Evolutionary conservation across 2,888 invertebrate species (phyloP).

Genomic region (Stramonita haemastoma): DNA sequence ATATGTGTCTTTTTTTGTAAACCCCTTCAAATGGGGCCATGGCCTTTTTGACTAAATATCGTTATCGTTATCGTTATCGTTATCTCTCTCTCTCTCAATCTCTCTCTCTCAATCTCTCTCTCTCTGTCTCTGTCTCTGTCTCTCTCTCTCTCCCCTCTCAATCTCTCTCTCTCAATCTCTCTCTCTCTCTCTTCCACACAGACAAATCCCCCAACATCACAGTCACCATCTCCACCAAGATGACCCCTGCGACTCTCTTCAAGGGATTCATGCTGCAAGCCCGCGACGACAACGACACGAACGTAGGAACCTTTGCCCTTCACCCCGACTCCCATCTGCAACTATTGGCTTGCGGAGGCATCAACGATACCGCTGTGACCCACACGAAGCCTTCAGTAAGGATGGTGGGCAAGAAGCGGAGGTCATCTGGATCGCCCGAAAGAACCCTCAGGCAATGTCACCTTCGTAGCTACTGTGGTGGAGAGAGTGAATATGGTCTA

Average conservation of each 20-base stretch:
- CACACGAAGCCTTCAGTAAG: neutral
- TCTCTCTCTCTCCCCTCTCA: too few relatives aligned
- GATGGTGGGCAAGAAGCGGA: neutral
- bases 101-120: too few relatives aligned
- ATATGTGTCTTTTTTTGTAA: too few relatives aligned
- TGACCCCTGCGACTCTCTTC: neutral
- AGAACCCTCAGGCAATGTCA: neutral
- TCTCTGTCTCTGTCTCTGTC: too few relatives aligned
- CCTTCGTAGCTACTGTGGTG: conserved; percentile 1
- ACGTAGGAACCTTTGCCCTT: neutral
- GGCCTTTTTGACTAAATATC: too few relatives aligned
- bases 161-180: neutral
- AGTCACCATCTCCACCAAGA: neutral
- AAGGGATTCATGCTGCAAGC: conserved; percentile 7
- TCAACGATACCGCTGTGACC: neutral
- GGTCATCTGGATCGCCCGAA: neutral
- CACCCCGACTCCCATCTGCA: neutral
- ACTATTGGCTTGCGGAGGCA: neutral
- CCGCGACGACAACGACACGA: neutral
- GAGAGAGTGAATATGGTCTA: neutral
- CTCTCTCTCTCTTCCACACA: neutral
- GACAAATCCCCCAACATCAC: neutral
- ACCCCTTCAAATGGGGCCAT: too few relatives aligned
- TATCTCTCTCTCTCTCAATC: too few relatives aligned
- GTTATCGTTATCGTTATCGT: too few relatives aligned